A percentile compares a stretch with the other conserved stretches of the same genome.
phyloP scores from a whole-genome alignment of 1,140 invertebrate species.

The Lasaia peninsularis region DNA sequence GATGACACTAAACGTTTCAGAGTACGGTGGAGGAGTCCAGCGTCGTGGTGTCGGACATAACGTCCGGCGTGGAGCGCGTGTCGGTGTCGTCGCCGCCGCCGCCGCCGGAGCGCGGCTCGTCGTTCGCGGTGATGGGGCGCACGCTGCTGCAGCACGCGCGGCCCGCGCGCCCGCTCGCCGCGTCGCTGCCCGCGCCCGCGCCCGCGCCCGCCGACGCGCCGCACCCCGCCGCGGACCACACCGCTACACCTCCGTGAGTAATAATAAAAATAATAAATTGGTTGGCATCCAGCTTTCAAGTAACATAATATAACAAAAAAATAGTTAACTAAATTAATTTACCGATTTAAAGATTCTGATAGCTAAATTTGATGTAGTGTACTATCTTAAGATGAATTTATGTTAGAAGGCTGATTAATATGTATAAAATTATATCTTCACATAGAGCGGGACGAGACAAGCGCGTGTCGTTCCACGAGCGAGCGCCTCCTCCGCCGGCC shows the following conservation, averaged over 20 bases:
- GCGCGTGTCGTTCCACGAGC: constrained; percentile 87
- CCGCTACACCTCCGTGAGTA: constrained; percentile 38
- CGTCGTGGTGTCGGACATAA: constrained; percentile 29
- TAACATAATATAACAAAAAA: no score
- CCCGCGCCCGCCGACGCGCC: constrained; percentile 41
- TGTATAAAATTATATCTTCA: constrained; percentile 40
- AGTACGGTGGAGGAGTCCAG: constrained; percentile 29
- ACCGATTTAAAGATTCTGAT: no score
- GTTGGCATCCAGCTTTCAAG: no score
- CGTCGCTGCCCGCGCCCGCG: constrained; percentile 22
- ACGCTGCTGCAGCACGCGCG: constrained; percentile 36
- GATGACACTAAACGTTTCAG: constrained; percentile 1
- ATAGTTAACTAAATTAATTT: no score
- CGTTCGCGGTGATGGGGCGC: constrained; percentile 85
- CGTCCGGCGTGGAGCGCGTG: constrained; percentile 27
- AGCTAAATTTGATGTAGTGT: no score
- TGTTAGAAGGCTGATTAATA: no score
- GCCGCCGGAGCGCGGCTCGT: constrained; percentile 88
- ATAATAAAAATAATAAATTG: not conserved
- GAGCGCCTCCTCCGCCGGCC: constrained; percentile 35
- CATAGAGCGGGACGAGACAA: constrained; percentile 51
- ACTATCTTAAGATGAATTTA: no score
- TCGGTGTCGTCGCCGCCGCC: constrained; percentile 75
- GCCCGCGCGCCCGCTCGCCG: constrained; percentile 31
- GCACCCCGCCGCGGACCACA: constrained; percentile 20